Evolutionary conservation across 2,888 invertebrate species (phyloP), one percentile per base, ranked within the genome.

Genomic region (Xylota segnis): DNA sequence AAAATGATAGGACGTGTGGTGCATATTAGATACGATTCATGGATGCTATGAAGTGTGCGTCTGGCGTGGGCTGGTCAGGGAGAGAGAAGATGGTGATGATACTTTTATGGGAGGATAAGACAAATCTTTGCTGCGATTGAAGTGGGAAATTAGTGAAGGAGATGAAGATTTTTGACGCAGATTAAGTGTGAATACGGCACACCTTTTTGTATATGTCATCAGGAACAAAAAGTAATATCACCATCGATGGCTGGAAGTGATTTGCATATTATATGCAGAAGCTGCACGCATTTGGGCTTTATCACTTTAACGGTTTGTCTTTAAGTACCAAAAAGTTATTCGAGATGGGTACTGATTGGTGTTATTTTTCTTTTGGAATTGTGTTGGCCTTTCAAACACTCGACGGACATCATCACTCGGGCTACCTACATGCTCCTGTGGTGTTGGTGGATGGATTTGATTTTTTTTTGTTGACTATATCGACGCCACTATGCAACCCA

Each of bases 1-100:
- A 76, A 76, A 76, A 68, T 66, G 63, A 82, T 82, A 72, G 72
- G 72, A 86, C 82, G 84, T 84, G 83, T 78, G 72, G 50, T 76
- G 77, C 78, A 75, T 78, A 68, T 83, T 74, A 72, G 77, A 65
- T 43, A 43, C 40, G 40, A 43, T 43, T 14, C 14, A 14, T 10
- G n/a, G 76, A 77, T 86, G 58, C 68, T 66, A 65, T 70, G 61
- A 10, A 65, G 79, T 74, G 52, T 65, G 63, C 66, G 23, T 83
- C 27, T 47, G 23, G 50, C 71, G 71, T 71, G 68, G 83, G 86
- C 27, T 63, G 77, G 68, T 68, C 86, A 43, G 45, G n/a, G n/a
- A 54, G 52, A 45, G 37, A 40, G 45, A 29, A 23, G 61, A 43
- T 79, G 61, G 76, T 77, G 82, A 82, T 82, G 86, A 77, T 82